Conservation (phyloP, 1,140 invertebrate genomes). For the Samia ricini region DNA sequence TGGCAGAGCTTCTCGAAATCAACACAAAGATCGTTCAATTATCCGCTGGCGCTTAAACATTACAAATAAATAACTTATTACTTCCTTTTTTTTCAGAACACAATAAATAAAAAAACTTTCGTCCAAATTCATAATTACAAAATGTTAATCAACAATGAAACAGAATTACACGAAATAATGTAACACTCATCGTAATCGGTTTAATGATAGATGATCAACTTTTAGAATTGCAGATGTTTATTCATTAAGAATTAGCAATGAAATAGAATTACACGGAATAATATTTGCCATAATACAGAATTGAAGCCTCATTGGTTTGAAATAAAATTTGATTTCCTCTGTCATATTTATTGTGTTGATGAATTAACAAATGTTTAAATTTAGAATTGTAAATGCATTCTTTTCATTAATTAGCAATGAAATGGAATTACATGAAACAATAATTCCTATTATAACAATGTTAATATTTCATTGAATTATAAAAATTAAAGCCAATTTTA, state of each 20-base stretch:
- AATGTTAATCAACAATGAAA: too few relatives aligned
- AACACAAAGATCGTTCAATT: slow-evolving; percentile 86
- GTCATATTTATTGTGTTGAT: too few relatives aligned
- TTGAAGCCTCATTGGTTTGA: too few relatives aligned
- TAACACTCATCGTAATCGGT: too few relatives aligned
- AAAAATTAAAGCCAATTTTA: too few relatives aligned
- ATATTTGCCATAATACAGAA: background rate
- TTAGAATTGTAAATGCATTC: too few relatives aligned
- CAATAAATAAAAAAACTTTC: background rate
- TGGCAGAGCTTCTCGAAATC: slow-evolving; percentile 84
- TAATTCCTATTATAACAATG: background rate
- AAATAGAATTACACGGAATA: background rate
- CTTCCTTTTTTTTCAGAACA: background rate
- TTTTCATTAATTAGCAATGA: background rate
- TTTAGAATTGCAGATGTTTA: background rate
- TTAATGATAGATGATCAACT: background rate
- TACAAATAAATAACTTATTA: background rate
- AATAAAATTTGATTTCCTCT: too few relatives aligned
- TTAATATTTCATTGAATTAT: too few relatives aligned
- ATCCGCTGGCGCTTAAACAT: slow-evolving; percentile 84
- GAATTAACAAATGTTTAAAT: too few relatives aligned
- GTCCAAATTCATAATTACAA: too few relatives aligned
- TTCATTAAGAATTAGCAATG: background rate
- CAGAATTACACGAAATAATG: too few relatives aligned
- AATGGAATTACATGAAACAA: background rate